Evolutionary conservation across 2,797 vertebrate genomes (phyloP), one percentile per base, ranked within the genome.

Genomic region (Pipistrellus pipistrellus): DNA sequence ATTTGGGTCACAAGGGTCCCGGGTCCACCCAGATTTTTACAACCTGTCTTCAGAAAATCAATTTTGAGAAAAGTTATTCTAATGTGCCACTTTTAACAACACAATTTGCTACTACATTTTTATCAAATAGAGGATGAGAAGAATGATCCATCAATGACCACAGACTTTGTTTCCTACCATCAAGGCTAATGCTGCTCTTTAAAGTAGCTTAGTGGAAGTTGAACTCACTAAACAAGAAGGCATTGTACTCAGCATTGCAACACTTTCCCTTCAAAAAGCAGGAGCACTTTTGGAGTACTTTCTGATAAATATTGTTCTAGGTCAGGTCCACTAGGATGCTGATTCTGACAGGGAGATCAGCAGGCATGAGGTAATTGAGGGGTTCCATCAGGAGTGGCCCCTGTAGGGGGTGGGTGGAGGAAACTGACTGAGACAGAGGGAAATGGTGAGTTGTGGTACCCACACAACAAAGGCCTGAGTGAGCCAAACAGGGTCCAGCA

Each of bases 11-110:
- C 92, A 95, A 95, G 12, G 38, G 9, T n/a, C n/a, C n/a, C n/a
- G n/a, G n/a, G n/a, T n/a, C n/a, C 53, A 94, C n/a, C 85, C 6
- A 95, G 59, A 76, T 44, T 88, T 94, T 96, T 44, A 23, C 96
- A 94, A 72, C 73, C 51, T 14, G 83, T 69, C 86, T 84, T 88
- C 41, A 89, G 64, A 84, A 96, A 93, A 92, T 86, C 20, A 81
- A 8, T 85, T 94, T 89, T 75, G 76, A 92, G 30, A 71, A 71
- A 92, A 15, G 35, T 94, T 92, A 92, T 76, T 89, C 27, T 78
- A 89, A 94, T 48, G 30, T 72, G n/a, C 23, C 11, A 46, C 21
- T 95, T 95, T 92, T 71, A 68, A 68, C 3, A 44, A 55, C 30
- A 20, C 48, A 75, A 75, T 77, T 81, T 93, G 9, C n/a, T 53